A percentile compares a stretch with the other conserved stretches of the same genome.
Evolutionary conservation across 2,888 invertebrate species (phyloP).

Genomic region (Teinopalpus imperialis): DNA sequence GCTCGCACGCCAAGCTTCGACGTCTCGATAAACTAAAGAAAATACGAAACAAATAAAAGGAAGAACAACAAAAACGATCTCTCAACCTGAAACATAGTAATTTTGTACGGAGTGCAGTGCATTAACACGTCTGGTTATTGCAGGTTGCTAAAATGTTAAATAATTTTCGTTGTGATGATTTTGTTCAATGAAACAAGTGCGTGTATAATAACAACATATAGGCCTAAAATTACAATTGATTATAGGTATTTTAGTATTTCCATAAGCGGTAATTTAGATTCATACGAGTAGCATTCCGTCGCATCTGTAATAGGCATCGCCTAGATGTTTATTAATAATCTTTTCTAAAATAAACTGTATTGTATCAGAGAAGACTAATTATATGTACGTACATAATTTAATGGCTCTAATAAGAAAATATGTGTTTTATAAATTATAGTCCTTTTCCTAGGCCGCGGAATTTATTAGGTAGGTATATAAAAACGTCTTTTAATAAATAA

Average conservation of each 20-base stretch:
- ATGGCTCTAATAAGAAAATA: too few species aligned
- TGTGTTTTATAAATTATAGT: too few species aligned
- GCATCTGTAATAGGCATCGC: slow-evolving; percentile 1
- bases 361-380: neutral
- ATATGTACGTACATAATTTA: neutral
- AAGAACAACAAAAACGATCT: too few species aligned
- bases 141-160: slow-evolving; percentile 3
- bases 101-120: neutral
- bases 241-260: slow-evolving; percentile 9
- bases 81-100: too few species aligned
- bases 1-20: too few species aligned
- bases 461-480: too few species aligned
- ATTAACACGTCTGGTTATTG: slow-evolving; percentile 10
- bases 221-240: slow-evolving; percentile 9
- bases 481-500: too few species aligned
- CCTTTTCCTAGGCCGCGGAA: too few species aligned
- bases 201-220: slow-evolving; percentile 8
- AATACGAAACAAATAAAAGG: too few species aligned
- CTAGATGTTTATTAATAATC: neutral
- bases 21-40: too few species aligned
- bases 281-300: slow-evolving; percentile 4
- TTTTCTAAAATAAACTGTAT: slow-evolving; percentile 2
- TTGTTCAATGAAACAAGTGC: slow-evolving; percentile 4
- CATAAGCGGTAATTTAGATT: slow-evolving; percentile 18
- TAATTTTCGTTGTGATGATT: slow-evolving; percentile 11